Conservation (phyloP, 1,140 invertebrate species). For the Riptortus pedestris region DNA sequence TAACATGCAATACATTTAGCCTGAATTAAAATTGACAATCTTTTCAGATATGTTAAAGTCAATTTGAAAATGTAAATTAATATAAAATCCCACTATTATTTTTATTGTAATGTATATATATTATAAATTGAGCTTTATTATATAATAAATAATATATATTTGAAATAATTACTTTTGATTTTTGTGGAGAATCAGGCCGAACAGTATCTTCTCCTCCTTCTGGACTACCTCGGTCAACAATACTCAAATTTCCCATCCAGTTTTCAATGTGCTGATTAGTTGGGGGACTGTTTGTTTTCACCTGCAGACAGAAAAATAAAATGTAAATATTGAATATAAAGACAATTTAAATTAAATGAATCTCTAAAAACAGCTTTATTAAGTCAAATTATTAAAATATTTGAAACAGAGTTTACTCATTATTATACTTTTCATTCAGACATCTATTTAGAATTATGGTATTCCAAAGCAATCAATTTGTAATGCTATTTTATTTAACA, state of each 20-base stretch:
- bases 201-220: constrained; percentile 50
- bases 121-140: not conserved
- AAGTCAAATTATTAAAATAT: no score
- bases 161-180: not conserved
- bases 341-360: not conserved
- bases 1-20: not conserved
- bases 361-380: no score
- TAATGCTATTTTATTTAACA: no score
- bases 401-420: no score
- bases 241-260: constrained; percentile 8
- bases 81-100: not conserved
- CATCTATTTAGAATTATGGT: no score
- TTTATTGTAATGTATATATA: not conserved
- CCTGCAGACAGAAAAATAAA: not conserved
- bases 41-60: not conserved
- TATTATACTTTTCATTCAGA: no score
- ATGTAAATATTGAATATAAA: not conserved
- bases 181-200: constrained; percentile 34
- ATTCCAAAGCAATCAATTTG: no score
- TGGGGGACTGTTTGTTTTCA: constrained; percentile 35
- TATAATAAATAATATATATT: not conserved
- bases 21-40: not conserved
- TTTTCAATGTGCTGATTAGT: constrained; percentile 44
- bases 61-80: not conserved
- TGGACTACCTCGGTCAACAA: constrained; percentile 41